phyloP scores from a whole-genome alignment of 2,113 vertebrate species.

The Nyctereutes procyonoides region DNA sequence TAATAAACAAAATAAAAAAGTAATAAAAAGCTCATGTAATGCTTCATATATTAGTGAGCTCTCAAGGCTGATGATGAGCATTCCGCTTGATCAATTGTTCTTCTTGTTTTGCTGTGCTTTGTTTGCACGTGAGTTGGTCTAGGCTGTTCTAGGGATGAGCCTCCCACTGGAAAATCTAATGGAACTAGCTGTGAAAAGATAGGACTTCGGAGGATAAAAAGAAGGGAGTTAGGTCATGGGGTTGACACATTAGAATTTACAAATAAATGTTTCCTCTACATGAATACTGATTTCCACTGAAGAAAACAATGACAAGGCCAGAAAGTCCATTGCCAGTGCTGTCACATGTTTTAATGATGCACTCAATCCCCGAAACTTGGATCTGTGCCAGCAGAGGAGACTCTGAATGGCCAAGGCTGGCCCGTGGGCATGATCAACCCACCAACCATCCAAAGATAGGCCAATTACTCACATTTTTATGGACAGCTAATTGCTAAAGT shows the following conservation, averaged over 20 bases:
- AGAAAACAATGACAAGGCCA: background rate
- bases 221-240: background rate
- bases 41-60: background rate
- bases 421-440: background rate
- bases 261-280: background rate
- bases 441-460: background rate
- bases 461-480: constrained; percentile 28
- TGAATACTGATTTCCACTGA: background rate
- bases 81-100: background rate
- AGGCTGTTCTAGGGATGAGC: background rate
- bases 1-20: background rate
- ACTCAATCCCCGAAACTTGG: background rate
- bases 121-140: background rate
- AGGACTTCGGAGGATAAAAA: background rate
- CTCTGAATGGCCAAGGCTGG: background rate
- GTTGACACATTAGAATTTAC: background rate
- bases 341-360: background rate
- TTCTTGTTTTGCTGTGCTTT: background rate
- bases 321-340: background rate
- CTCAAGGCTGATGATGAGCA: rapidly evolving
- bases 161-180: background rate
- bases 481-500: constrained; percentile 56
- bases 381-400: background rate
- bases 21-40: background rate
- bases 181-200: background rate